Percentiles rank a stretch among this genome's conserved stretches.
Conservation (phyloP, 1,140 invertebrate genomes). For the Macrobrachium rosenbergii region DNA sequence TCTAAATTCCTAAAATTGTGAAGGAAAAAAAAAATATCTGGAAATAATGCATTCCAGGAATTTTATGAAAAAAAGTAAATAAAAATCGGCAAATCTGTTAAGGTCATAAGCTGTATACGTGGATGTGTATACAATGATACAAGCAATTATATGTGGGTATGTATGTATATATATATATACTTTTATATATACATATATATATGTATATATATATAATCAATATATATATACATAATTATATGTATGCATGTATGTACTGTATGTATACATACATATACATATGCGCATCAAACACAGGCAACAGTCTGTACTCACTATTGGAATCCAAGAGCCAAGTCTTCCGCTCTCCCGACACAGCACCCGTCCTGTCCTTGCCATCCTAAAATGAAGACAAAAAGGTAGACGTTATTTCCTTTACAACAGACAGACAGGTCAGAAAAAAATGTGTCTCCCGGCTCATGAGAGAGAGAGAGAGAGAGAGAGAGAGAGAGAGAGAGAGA, state of each 20-base stretch:
- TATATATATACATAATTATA: background rate
- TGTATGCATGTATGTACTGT: background rate
- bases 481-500: no score
- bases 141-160: no score
- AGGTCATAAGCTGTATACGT: no score
- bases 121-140: no score
- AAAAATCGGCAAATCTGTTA: no score
- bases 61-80: no score
- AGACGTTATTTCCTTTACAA: background rate
- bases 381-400: background rate
- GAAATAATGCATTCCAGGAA: no score
- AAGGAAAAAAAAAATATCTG: no score
- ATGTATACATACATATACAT: constrained; percentile 2
- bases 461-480: background rate
- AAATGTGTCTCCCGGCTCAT: background rate
- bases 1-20: no score
- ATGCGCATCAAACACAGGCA: background rate
- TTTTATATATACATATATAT: background rate
- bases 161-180: no score
- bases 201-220: background rate
- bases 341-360: background rate
- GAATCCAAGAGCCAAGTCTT: background rate
- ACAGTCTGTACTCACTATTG: background rate
- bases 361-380: constrained; percentile 4
- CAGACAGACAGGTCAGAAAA: no score